Evolutionary conservation across 1,140 invertebrate genomes (phyloP).

Genomic region (Drosophila chauvacae): DNA sequence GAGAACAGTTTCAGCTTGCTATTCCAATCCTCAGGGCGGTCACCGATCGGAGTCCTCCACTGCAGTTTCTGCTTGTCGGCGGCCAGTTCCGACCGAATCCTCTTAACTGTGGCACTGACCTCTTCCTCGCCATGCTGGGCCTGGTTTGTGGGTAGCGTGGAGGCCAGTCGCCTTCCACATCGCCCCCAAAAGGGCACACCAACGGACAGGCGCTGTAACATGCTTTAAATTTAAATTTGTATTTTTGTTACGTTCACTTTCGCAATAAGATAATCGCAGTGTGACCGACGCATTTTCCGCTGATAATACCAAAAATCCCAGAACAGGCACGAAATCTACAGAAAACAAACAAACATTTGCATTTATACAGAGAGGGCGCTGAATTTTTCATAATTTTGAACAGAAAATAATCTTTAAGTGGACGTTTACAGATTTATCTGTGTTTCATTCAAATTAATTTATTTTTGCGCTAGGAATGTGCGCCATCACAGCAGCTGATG

Average conservation of each 20-base stretch:
- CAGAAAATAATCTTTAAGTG: neutral
- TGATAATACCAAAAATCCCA: no score
- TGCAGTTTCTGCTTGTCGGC: conserved; percentile 81
- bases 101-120: conserved; percentile 63
- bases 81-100: conserved; percentile 66
- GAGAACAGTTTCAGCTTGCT: conserved; percentile 84
- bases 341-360: no score
- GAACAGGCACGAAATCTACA: no score
- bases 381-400: no score
- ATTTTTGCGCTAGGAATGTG: neutral
- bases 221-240: neutral
- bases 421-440: neutral
- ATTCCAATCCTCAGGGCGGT: conserved; percentile 84
- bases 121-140: conserved; percentile 35
- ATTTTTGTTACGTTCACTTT: no score
- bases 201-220: conserved; percentile 19
- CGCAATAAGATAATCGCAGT: no score
- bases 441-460: neutral
- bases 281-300: no score
- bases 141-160: conserved; percentile 40
- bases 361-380: neutral
- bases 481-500: conserved; percentile 48
- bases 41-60: conserved; percentile 84
- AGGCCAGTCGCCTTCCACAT: conserved; percentile 10
- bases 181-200: conserved; percentile 1